Conservation (phyloP, 2,888 invertebrate genomes). For the Oligia strigilis region DNA sequence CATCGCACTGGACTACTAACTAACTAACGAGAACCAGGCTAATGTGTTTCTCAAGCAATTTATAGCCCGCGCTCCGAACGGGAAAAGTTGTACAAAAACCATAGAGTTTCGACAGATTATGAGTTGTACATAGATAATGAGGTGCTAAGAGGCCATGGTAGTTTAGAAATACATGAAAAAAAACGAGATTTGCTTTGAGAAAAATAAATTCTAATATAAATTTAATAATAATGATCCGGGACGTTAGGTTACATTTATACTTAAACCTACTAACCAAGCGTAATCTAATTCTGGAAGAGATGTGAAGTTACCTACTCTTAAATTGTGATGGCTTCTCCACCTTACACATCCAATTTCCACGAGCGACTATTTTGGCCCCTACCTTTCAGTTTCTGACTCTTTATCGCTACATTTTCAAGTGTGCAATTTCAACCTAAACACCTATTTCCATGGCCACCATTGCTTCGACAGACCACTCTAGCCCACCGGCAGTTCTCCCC, state of each 20-base stretch:
- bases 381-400: not conserved
- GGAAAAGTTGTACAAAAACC: conserved; percentile 54
- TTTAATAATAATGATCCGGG: not conserved
- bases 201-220: not conserved
- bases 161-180: conserved; percentile 23
- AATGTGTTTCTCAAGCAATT: conserved; percentile 60
- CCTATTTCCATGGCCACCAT: not conserved
- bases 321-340: too few relatives aligned
- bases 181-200: not conserved
- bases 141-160: conserved; percentile 16
- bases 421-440: not conserved
- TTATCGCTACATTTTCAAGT: not conserved
- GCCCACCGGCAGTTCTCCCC: not conserved
- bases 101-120: conserved; percentile 55
- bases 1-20: conserved; percentile 50
- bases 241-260: not conserved
- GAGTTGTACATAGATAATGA: conserved; percentile 55
- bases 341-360: too few relatives aligned
- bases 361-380: too few relatives aligned
- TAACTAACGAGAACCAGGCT: conserved; percentile 58
- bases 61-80: conserved; percentile 43
- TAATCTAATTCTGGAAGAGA: not conserved
- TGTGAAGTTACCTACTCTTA: too few relatives aligned
- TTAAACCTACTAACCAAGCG: not conserved
- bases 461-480: not conserved